These are phyloP conservation scores for Alviniconcha strummeri DNA, from an alignment of 2,888 invertebrate genomes.

Conservation along the genomic window DNA sequence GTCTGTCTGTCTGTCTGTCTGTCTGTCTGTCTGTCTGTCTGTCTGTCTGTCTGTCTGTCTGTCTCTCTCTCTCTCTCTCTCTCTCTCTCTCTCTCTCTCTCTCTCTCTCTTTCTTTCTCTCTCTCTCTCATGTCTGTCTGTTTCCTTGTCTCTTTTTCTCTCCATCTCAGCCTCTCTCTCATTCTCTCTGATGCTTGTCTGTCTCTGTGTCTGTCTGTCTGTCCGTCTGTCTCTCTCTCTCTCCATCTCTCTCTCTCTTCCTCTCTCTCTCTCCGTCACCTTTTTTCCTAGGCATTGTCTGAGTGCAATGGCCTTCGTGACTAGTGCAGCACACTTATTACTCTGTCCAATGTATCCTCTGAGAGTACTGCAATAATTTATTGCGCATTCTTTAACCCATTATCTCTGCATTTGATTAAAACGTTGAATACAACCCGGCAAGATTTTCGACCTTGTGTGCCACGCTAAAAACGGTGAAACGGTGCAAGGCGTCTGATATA, in stretches of 20 bases:
- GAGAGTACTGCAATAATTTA: too few relatives aligned
- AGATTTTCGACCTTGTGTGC: too few relatives aligned
- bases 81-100: constrained; percentile 1
- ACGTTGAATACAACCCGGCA: not conserved
- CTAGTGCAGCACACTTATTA: too few relatives aligned
- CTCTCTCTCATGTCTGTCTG: constrained; percentile 19
- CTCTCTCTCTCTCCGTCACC: not conserved
- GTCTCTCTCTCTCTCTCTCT: constrained; percentile 9
- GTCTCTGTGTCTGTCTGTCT: not conserved
- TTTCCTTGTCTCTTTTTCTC: constrained; percentile 1
- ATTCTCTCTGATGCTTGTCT: not conserved
- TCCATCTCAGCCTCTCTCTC: not conserved
- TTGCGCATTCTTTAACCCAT: not conserved
- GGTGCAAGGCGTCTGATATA: too few relatives aligned
- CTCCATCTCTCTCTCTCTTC: not conserved
- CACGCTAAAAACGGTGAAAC: too few relatives aligned
- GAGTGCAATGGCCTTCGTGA: not conserved
- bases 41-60: constrained; percentile 1
- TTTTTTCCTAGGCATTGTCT: not conserved
- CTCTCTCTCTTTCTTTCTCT: constrained; percentile 28
- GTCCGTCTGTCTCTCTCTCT: not conserved
- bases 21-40: constrained; percentile 16
- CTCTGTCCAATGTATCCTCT: too few relatives aligned
- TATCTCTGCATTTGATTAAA: not conserved
- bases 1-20: constrained; percentile 8